phyloP scores from a whole-genome alignment of 2,113 vertebrate genomes.

The Oryzias melastigma region DNA sequence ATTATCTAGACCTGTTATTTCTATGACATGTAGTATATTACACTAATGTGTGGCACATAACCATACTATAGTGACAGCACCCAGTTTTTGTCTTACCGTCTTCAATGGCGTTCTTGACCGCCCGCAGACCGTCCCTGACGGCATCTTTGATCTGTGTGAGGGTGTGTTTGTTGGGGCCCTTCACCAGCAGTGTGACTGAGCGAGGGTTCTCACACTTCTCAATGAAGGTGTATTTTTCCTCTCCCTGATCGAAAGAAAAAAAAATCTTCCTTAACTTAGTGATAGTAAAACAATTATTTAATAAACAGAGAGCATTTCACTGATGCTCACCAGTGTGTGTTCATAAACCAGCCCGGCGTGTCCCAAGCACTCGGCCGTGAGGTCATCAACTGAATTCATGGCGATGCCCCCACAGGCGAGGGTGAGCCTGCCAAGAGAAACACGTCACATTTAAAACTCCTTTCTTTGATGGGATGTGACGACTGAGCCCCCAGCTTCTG shows the following conservation, averaged over 20 bases:
- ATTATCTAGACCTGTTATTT: too few species aligned
- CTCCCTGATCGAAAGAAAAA: slow-evolving; percentile 77
- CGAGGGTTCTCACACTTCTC: slow-evolving; percentile 93
- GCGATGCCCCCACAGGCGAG: slow-evolving; percentile 92
- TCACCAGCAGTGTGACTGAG: slow-evolving; percentile 92
- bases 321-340: slow-evolving; percentile 86
- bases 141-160: slow-evolving; percentile 97
- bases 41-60: too few species aligned
- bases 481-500: neutral
- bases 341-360: slow-evolving; percentile 92
- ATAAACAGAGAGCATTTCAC: neutral
- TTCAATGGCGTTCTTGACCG: slow-evolving; percentile 97
- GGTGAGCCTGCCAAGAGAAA: slow-evolving; percentile 76
- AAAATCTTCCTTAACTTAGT: neutral
- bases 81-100: slow-evolving; percentile 78
- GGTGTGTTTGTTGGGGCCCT: slow-evolving; percentile 95
- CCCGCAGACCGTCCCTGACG: slow-evolving; percentile 89
- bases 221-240: slow-evolving; percentile 96
- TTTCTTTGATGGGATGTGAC: neutral
- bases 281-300: neutral
- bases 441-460: neutral
- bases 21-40: too few species aligned
- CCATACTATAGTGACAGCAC: too few species aligned
- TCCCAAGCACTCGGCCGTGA: slow-evolving; percentile 89
- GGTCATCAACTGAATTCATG: slow-evolving; percentile 94